A percentile compares a stretch with the other conserved stretches of the same genome.
Evolutionary conservation across 2,888 invertebrate genomes (phyloP).

Genomic region (Helicoverpa assulta): DNA sequence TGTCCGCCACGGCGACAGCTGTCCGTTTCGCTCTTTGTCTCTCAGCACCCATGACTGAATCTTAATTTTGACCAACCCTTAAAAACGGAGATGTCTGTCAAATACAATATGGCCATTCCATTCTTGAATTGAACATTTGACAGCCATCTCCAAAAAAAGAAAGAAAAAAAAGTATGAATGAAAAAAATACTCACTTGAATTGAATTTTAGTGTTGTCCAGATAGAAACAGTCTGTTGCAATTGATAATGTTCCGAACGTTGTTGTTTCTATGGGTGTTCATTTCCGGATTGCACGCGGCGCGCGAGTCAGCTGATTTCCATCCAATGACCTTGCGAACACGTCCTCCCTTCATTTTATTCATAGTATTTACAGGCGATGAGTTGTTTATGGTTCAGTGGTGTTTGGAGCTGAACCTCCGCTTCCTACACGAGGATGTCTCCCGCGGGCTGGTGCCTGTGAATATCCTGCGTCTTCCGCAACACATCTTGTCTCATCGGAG

Average conservation of each 20-base stretch:
- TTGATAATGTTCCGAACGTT: slow-evolving; percentile 62
- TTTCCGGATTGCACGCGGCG: slow-evolving; percentile 83
- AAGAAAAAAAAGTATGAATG: slow-evolving; percentile 34
- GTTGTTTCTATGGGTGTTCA: slow-evolving; percentile 70
- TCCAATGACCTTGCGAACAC: slow-evolving; percentile 84
- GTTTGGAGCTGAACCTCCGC: slow-evolving; percentile 77
- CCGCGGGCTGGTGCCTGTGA: slow-evolving; percentile 83
- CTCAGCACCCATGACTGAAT: slow-evolving; percentile 59
- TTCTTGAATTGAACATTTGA: slow-evolving; percentile 50
- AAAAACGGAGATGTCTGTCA: slow-evolving; percentile 51
- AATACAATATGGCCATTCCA: slow-evolving; percentile 38
- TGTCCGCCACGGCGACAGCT: slow-evolving; percentile 75
- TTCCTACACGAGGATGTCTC: slow-evolving; percentile 88
- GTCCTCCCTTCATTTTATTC: slow-evolving; percentile 77
- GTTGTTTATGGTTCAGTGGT: slow-evolving; percentile 73
- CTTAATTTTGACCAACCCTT: slow-evolving; percentile 58
- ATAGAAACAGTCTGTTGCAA: slow-evolving; percentile 60
- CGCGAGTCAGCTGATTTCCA: slow-evolving; percentile 86
- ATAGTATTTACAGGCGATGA: slow-evolving; percentile 83
- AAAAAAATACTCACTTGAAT: slow-evolving; percentile 74
- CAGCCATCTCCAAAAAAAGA: slow-evolving; percentile 31
- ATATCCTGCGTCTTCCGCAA: slow-evolving; percentile 85
- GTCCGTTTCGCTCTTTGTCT: slow-evolving; percentile 70
- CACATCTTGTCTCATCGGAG: slow-evolving; percentile 81
- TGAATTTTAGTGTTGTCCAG: slow-evolving; percentile 61